phyloP scores from a whole-genome alignment of 2,113 vertebrate genomes.

The Xenus cinereus region DNA sequence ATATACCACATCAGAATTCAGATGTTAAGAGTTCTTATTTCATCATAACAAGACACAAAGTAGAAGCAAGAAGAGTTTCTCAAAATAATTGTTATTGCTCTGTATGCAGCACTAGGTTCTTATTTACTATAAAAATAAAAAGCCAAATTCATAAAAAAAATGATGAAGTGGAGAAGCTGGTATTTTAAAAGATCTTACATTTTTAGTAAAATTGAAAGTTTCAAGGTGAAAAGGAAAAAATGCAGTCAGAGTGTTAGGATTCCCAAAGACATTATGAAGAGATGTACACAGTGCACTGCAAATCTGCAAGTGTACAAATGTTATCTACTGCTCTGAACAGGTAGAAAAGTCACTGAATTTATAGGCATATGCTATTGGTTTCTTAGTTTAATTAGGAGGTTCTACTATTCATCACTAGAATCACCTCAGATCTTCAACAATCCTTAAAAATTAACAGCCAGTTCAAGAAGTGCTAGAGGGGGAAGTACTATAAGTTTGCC shows the following conservation, averaged over 20 bases:
- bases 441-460: not conserved
- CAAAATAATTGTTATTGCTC: not conserved
- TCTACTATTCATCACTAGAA: not conserved
- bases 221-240: not conserved
- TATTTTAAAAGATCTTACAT: not conserved
- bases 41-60: not conserved
- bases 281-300: not conserved
- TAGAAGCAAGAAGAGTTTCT: not conserved
- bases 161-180: not conserved
- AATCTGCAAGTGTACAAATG: not conserved
- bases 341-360: not conserved
- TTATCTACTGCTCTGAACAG: not conserved
- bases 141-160: not conserved
- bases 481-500: not conserved
- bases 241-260: not conserved
- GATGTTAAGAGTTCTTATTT: slow-evolving; percentile 4
- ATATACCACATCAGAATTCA: not conserved
- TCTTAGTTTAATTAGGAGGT: not conserved
- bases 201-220: not conserved
- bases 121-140: not conserved
- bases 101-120: not conserved
- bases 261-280: not conserved
- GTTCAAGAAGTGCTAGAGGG: not conserved
- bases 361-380: not conserved
- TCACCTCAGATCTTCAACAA: not conserved